Evolutionary conservation across 2,888 invertebrate genomes (phyloP), one percentile per base, ranked within the genome.

Genomic region (Monopis laevigella): DNA sequence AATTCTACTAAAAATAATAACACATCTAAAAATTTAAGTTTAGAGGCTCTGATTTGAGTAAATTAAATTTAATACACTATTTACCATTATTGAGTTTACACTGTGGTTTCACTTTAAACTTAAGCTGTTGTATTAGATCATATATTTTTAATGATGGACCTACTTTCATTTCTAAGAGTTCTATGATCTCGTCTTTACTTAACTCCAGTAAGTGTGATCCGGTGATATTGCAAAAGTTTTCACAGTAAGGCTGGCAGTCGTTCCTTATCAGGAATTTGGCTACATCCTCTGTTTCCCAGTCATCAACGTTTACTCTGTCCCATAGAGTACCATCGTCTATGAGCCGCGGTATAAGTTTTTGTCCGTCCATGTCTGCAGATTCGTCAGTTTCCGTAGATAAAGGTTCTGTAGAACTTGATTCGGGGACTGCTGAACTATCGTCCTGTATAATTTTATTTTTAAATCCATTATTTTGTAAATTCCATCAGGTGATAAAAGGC

Each of bases 91-190:
- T n/a, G n/a, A n/a, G 51, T 66, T 75, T 78, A 56, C 87, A 85
- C 60, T 88, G 87, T 48, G 88, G 86, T 67, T 88, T 89, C 47
- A 90, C 87, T 82, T 92, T 92, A 66, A 88, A 88, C 78, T 93
- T 94, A 40, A 96, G 83, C 63, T 95, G 93, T 59, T 94, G 92
- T 59, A 97, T 92, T 50, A 97, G 85, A 78, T 96, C 94, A 61
- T 86, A 92, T 55, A 97, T 95, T 82, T 96, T 96, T 45, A 97
- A 70, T 12, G 96, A 94, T 5, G 96, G 96, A 1, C 96, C 96
- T 44, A 97, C 95, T 83, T 96, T 96, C 86, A 93, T 95, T 51
- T 93, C 91, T 16, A 95, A 88, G 47, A 95, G 80, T 55, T 90
- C 90, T 53, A 96, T 88, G 48, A 97, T 92, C 73, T 96, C 90